Evolutionary conservation across 64 coral and sea anemone species (phyloP), one percentile per base, ranked within the genome.

Genomic region (Exaiptasia diaphana): DNA sequence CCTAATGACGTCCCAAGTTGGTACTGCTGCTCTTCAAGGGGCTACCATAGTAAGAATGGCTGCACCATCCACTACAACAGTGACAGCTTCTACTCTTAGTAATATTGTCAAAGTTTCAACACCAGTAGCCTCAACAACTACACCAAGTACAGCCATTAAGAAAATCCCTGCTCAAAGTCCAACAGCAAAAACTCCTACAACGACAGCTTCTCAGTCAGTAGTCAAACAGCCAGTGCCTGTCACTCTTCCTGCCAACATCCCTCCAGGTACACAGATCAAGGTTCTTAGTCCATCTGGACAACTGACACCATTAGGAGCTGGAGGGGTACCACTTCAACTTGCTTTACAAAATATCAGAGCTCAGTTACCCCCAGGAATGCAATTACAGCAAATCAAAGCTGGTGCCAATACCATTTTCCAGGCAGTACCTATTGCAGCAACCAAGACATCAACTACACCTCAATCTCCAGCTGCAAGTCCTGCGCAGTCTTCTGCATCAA

Each of bases 31-130:
- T 18, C 53, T 93, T 26, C 90, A 93, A 32, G 91, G 91, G 28
- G 86, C 91, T 44, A 83, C 91, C 15, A 88, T 95, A 65, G 64
- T 95, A 38, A 82, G 91, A 54, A 76, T 95, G 12, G 80, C 91
- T 4, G 31, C 91, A 43, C 91, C 91, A 20, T 86, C 77, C 21
- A 52, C 62, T 11, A 32, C 78, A 50, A 43, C 56, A 0, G 76
- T 83, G 44, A 79, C 37, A 42, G 59, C 65, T 41, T 30, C 85
- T 9, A 71, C 72, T 38, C 41, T 73, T 23, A 64, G 91, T 28
- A 70, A 45, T 17, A 64, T 88, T 2, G 49, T 89, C 3, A 84
- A 83, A 38, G 54, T 89, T 27, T 71, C 91, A 22, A 60, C 68
- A 45, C 68, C 82, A 15, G 71, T 58, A 0, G 59, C 82, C 4